Percentiles rank a stretch among this genome's conserved stretches.
These are phyloP conservation scores for Atta texana DNA, from an alignment of 1,140 invertebrate species.

Conservation along the genomic window DNA sequence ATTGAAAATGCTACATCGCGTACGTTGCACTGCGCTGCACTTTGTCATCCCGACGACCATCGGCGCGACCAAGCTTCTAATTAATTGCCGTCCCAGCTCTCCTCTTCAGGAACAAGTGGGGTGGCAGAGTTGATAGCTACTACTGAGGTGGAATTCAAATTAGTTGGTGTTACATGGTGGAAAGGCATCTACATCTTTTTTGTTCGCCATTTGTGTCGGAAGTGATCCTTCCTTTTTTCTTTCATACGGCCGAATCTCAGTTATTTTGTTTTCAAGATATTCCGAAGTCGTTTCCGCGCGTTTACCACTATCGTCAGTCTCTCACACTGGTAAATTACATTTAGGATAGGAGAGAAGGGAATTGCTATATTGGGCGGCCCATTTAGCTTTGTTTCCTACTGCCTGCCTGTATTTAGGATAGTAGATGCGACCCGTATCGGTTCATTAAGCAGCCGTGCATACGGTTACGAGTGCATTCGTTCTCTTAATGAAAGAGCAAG, in stretches of 20 bases:
- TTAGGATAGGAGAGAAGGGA: not conserved
- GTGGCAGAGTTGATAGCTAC: constrained; percentile 44
- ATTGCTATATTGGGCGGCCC: constrained; percentile 4
- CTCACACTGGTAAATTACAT: constrained; percentile 41
- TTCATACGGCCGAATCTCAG: not conserved
- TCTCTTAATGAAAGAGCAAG: not conserved
- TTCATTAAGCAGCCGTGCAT: constrained; percentile 47
- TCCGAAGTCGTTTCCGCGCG: not conserved
- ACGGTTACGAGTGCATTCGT: constrained; percentile 3
- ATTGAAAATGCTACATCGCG: constrained; percentile 45
- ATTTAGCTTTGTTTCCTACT: constrained; percentile 50
- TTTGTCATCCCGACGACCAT: constrained; percentile 53
- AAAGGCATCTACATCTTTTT: constrained; percentile 4
- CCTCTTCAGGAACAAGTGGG: constrained; percentile 43
- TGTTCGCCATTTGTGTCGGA: not conserved
- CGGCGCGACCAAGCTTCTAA: constrained; percentile 48
- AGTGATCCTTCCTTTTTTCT: not conserved
- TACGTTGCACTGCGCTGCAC: constrained; percentile 28
- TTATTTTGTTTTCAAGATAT: constrained; percentile 34
- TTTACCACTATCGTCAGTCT: not conserved
- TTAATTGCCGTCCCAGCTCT: constrained; percentile 53
- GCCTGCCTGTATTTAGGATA: constrained; percentile 46
- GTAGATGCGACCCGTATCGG: constrained; percentile 28
- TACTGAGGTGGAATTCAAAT: constrained; percentile 60
- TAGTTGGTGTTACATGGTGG: constrained; percentile 40